phyloP scores from a whole-genome alignment of 2,888 invertebrate genomes.

The Argyresthia goedartella region DNA sequence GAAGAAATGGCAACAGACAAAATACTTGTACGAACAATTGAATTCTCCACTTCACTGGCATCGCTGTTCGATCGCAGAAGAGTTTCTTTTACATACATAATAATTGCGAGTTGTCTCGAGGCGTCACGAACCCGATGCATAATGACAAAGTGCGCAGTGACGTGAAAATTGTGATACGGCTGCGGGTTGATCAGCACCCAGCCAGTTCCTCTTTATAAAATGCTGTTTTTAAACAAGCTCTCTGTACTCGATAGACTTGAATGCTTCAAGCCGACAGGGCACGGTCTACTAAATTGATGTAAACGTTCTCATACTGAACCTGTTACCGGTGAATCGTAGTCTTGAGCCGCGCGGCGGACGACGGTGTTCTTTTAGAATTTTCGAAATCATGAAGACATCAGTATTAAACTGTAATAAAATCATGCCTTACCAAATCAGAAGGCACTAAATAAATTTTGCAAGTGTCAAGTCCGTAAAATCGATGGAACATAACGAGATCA shows the following conservation, averaged over 20 bases:
- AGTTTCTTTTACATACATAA: conserved; percentile 70
- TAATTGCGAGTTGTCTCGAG: conserved; percentile 68
- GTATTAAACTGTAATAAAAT: background rate
- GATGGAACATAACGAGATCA: conserved; percentile 45
- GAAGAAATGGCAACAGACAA: too few relatives aligned
- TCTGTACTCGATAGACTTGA: background rate
- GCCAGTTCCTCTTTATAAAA: background rate
- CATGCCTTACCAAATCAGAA: conserved; percentile 27
- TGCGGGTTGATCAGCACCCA: background rate
- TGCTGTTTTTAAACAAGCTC: background rate
- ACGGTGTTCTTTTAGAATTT: too few relatives aligned
- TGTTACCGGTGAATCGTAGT: too few relatives aligned
- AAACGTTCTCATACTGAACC: too few relatives aligned
- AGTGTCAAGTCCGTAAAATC: conserved; percentile 63
- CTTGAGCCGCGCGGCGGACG: too few relatives aligned
- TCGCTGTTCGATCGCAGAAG: conserved; percentile 45
- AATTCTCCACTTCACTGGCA: conserved; percentile 24
- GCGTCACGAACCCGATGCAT: conserved; percentile 69
- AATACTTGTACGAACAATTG: too few relatives aligned
- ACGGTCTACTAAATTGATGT: too few relatives aligned
- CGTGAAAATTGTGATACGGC: conserved; percentile 62
- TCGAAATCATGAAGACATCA: background rate
- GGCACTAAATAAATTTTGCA: conserved; percentile 48
- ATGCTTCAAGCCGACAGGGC: too few relatives aligned
- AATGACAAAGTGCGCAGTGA: conserved; percentile 69